A percentile compares a stretch with the other conserved stretches of the same genome.
phyloP scores from a whole-genome alignment of 2,888 invertebrate species.

The Hypolimnas misippus region DNA sequence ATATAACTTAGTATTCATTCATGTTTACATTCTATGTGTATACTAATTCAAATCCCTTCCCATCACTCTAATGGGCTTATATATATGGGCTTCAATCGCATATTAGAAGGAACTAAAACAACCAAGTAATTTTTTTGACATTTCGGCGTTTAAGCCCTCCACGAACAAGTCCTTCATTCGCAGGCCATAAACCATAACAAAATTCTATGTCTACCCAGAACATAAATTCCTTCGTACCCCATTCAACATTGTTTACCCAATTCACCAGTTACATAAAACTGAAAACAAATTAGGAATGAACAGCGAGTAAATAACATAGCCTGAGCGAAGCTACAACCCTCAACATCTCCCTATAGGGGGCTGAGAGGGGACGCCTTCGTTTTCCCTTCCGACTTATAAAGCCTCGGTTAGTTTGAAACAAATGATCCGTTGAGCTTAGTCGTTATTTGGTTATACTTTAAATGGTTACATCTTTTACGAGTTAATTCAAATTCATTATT shows the following conservation, averaged over 20 bases:
- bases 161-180: no score
- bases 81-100: no score
- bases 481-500: conserved; percentile 4
- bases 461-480: not conserved
- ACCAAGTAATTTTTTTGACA: no score
- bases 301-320: conserved; percentile 7
- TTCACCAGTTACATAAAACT: not conserved
- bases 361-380: not conserved
- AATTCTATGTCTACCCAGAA: not conserved
- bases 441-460: not conserved
- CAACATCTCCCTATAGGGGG: conserved; percentile 1
- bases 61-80: no score
- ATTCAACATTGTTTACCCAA: conserved; percentile 1
- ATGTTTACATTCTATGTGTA: no score
- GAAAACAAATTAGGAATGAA: conserved; percentile 14
- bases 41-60: no score
- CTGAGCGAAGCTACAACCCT: conserved; percentile 6
- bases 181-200: not conserved
- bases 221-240: not conserved
- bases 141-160: no score
- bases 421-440: conserved; percentile 8
- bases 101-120: no score
- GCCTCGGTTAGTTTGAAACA: conserved; percentile 2
- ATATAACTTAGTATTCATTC: no score
- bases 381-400: conserved; percentile 7